Base-by-base conservation (phyloP, 2,888 invertebrate species). In the Eupeodes latifasciatus region DNA sequence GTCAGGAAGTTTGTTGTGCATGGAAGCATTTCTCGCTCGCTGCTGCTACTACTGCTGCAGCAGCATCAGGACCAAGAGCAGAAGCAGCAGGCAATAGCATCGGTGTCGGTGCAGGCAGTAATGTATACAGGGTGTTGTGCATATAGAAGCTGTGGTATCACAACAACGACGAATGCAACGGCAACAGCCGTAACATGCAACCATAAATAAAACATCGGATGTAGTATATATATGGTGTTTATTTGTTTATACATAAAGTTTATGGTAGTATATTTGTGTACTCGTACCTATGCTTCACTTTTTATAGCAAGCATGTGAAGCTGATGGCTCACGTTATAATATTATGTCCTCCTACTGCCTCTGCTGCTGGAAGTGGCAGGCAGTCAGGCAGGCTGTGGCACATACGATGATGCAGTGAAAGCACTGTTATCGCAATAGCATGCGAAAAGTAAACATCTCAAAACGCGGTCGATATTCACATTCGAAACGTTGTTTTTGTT, bases 1-100 rank as follows among this genome's bases (percentile, higher is more conserved):
- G 88, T 88, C 88, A 88, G 88, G 85, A 88, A 88, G 88, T 88
- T 88, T 88, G 88, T 78, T 85, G 81, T 88, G 81, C 85, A 88
- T 81, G 74, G 85, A 64, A 88, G 81, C 85, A 85, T 74, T 85
- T 59, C 72, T 84, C 59, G 12, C 14, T 12, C 0, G 47, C 47
- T 27, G 27, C 27, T 27, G 11, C 47, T 11, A 11, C 4, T 4
- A 27, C 57, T 69, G 77, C 53, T 74, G 81, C 71, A 71, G 49
- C 47, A 6, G 36, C 40, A 82, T 40, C 78, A 57, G 14, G 19
- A 53, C 27, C 12, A 19, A 5, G 9, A 44, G 27, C 67, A 77
- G 40, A 64, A 66, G 55, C 66, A 57, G 64, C 72, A 67, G 2
- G 27, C 27, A 27, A 27, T 40, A 7, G 78, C 27, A 72, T 51